A percentile compares a stretch with the other conserved stretches of the same genome.
Evolutionary conservation across 1,140 invertebrate species (phyloP).

Genomic region (Limonius californicus): DNA sequence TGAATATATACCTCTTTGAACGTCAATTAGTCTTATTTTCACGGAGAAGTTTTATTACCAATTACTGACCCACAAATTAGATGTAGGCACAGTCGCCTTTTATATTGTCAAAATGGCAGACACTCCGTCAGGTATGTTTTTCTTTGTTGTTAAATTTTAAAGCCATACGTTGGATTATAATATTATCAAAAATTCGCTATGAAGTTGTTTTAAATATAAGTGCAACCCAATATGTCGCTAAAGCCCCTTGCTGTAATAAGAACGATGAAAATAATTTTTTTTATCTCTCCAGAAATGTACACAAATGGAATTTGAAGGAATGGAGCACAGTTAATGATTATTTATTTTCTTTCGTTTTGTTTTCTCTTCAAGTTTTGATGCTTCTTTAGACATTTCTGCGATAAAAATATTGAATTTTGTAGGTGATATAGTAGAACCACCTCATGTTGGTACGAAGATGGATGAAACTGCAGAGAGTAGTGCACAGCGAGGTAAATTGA

Average conservation of each 20-base stretch:
- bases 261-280: background rate
- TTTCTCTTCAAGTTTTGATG: background rate
- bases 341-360: background rate
- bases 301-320: background rate
- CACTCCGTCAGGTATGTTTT: background rate
- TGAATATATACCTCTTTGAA: too few relatives aligned
- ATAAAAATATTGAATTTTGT: background rate
- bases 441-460: background rate
- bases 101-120: background rate
- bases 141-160: background rate
- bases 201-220: too few relatives aligned
- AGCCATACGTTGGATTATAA: background rate
- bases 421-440: background rate
- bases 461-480: background rate
- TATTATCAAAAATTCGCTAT: too few relatives aligned
- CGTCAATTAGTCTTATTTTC: too few relatives aligned
- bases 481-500: background rate
- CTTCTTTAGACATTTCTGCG: too few relatives aligned
- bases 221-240: too few relatives aligned
- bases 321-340: background rate
- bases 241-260: too few relatives aligned
- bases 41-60: too few relatives aligned
- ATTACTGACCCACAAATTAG: too few relatives aligned
- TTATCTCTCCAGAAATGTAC: background rate
- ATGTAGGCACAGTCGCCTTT: too few relatives aligned